Evolutionary conservation across 2,113 vertebrate genomes (phyloP).

Genomic region (Xyliphius kryptos): DNA sequence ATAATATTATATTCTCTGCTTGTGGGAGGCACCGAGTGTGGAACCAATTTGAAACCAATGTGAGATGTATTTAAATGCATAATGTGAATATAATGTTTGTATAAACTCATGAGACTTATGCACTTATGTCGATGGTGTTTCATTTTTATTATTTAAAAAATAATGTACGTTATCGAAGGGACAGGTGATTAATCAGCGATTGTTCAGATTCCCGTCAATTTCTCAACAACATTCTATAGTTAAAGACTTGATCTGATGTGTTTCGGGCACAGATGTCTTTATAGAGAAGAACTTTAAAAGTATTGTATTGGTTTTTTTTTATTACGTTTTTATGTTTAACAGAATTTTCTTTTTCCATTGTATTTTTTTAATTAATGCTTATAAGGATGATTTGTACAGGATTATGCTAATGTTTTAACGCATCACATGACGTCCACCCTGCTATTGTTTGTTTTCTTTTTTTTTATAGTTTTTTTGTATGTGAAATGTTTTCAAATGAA

Average conservation of each 20-base stretch:
- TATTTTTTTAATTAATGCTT: constrained; percentile 29
- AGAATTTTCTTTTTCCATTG: constrained; percentile 33
- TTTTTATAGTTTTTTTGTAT: too few relatives aligned
- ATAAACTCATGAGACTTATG: constrained; percentile 35
- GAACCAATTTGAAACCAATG: constrained; percentile 1
- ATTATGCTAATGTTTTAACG: constrained; percentile 41
- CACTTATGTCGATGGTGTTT: constrained; percentile 39
- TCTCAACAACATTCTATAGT: too few relatives aligned
- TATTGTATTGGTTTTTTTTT: constrained; percentile 58
- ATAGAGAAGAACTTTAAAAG: constrained; percentile 5
- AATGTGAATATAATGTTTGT: constrained; percentile 29
- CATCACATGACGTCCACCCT: constrained; percentile 32
- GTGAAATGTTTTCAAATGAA: constrained; percentile 57
- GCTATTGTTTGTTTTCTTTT: constrained; percentile 36
- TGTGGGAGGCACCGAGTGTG: background rate
- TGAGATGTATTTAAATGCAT: too few relatives aligned
- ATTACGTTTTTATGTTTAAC: constrained; percentile 44
- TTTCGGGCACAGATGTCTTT: too few relatives aligned
- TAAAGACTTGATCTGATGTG: too few relatives aligned
- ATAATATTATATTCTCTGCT: too few relatives aligned
- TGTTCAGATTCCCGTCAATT: too few relatives aligned
- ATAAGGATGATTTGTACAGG: constrained; percentile 50
- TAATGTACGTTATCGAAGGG: constrained; percentile 41
- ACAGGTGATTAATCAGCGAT: too few relatives aligned
- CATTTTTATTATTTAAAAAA: too few relatives aligned